Evolutionary conservation across 2,113 vertebrate species (phyloP), one percentile per base, ranked within the genome.

Genomic region (Dipodomys merriami): DNA sequence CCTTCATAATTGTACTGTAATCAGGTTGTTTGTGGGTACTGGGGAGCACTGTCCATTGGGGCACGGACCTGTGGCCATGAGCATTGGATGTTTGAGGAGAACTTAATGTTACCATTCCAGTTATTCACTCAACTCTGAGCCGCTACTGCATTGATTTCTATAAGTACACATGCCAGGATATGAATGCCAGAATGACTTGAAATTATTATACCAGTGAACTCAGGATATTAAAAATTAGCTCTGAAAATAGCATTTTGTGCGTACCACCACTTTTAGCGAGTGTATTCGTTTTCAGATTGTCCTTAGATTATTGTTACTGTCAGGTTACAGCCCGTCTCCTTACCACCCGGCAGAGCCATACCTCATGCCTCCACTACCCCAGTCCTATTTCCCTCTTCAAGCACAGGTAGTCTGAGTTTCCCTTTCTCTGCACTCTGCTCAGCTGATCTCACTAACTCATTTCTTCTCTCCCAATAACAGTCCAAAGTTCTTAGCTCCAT

Each of bases 171-270:
- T 96, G 96, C 93, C 72, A 86, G 68, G 67, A 90, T 96, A 85
- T 96, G 91, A 86, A 84, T 96, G 68, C 97, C 96, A 97, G 96
- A 95, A 49, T 91, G 91, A 90, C 95, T 96, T 95, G 96, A 97
- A 97, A 96, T 94, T 96, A 96, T 80, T 95, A 80, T 20, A 93
- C 95, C 97, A 97, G 83, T 69, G 68, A 96, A 97, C 96, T 97
- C 97, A 97, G 98, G 97, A 98, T 98, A 97, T 98, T 97, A 97
- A 98, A 98, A 97, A 97, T 98, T 97, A 97, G 97, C 96, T 97
- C 97, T 97, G 97, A 96, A 98, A 98, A 95, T 95, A 96, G 96
- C 88, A 83, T 95, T 95, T 94, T 90, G 73, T 95, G 84, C 97
- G 96, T 95, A 94, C 95, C 97, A 49, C 74, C 90, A 82, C 72